These are phyloP conservation scores for Cataglyphis altisquamis DNA, from an alignment of 2,888 invertebrate genomes.

Conservation along the genomic window DNA sequence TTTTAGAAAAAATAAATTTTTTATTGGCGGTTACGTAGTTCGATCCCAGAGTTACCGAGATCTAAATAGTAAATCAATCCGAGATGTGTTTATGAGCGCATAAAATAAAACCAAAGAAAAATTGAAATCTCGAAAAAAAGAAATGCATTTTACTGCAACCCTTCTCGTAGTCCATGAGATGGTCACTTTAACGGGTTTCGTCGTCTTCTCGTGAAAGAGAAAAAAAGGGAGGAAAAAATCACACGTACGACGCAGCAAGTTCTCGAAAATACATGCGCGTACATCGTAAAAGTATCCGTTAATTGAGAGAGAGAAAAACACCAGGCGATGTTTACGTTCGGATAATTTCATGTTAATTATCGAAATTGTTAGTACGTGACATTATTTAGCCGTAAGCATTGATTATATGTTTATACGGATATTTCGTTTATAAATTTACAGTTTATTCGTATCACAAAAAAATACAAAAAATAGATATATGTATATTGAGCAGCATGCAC, in stretches of 20 bases:
- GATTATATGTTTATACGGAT: constrained; percentile 9
- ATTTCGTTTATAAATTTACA: not conserved
- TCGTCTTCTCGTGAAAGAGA: constrained; percentile 14
- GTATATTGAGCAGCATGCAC: not conserved
- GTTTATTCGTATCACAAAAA: not conserved
- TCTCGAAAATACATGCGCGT: constrained; percentile 18
- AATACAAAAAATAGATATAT: not conserved
- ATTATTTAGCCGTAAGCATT: constrained; percentile 7
- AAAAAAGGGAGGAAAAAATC: not conserved
- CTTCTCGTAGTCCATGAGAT: constrained; percentile 21
- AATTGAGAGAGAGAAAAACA: constrained; percentile 30
- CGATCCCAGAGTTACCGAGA: not conserved
- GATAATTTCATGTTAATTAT: constrained; percentile 34
- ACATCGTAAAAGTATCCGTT: constrained; percentile 24
- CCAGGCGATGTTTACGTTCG: not conserved
- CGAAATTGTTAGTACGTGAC: not conserved
- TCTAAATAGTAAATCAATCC: constrained; percentile 37
- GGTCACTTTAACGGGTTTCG: constrained; percentile 26
- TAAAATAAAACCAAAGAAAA: constrained; percentile 45
- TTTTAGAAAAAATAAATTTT: constrained; percentile 24
- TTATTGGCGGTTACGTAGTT: not conserved
- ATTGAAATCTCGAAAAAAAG: constrained; percentile 50
- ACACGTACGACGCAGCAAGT: not conserved
- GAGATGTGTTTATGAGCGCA: constrained; percentile 31
- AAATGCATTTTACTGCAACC: constrained; percentile 71